Conservation (phyloP, 1,140 invertebrate genomes). For the Heliothis virescens region DNA sequence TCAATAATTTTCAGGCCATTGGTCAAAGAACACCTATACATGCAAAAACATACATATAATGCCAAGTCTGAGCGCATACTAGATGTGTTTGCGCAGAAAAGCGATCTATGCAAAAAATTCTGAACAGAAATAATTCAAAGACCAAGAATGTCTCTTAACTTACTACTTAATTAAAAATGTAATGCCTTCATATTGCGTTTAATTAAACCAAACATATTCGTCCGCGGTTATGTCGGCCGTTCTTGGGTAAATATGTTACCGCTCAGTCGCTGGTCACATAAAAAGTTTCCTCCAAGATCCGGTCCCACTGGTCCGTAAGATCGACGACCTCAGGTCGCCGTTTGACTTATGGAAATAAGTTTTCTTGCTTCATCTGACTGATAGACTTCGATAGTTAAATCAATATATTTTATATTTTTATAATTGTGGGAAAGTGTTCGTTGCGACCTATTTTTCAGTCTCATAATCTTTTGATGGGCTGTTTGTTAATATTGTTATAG, state of each 20-base stretch:
- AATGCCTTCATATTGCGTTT: constrained; percentile 28
- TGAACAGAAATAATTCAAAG: background rate
- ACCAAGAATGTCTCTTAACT: background rate
- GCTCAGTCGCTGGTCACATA: constrained; percentile 75
- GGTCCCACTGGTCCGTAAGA: constrained; percentile 81
- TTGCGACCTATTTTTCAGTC: background rate
- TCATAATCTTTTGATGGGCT: background rate
- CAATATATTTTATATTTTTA: constrained; percentile 40
- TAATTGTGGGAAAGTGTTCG: constrained; percentile 31
- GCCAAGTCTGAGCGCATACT: background rate
- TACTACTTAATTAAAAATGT: constrained; percentile 2
- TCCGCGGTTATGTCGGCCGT: constrained; percentile 59
- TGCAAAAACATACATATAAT: background rate
- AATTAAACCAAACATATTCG: constrained; percentile 55
- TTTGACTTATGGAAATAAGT: constrained; percentile 84
- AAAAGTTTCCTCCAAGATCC: constrained; percentile 81
- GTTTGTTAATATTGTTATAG: background rate
- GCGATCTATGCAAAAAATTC: background rate
- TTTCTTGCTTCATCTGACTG: constrained; percentile 73
- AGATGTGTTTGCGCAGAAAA: background rate
- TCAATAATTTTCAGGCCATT: too few relatives aligned
- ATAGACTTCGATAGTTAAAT: constrained; percentile 50
- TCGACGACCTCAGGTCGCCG: constrained; percentile 79
- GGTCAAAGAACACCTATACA: too few relatives aligned
- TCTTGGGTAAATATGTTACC: constrained; percentile 80